These are phyloP conservation scores for Spondyliosoma cantharus DNA, from an alignment of 2,797 vertebrate species.

Conservation along the genomic window DNA sequence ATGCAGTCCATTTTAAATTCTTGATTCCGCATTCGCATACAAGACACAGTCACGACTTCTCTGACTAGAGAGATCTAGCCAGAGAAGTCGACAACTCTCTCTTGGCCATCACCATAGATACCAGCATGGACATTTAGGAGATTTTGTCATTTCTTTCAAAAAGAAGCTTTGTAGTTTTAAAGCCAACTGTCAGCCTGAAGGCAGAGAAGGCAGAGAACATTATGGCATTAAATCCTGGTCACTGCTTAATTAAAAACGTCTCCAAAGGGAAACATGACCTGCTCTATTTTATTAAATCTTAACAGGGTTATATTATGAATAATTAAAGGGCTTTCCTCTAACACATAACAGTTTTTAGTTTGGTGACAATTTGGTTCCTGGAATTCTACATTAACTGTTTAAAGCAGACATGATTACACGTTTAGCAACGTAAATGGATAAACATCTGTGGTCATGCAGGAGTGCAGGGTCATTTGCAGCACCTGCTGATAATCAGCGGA, in stretches of 20 bases:
- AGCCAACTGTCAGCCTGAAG: conserved; percentile 6
- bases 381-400: not conserved
- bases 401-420: not conserved
- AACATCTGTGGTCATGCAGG: not conserved
- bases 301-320: conserved; percentile 52
- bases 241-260: conserved; percentile 57
- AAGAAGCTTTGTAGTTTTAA: conserved; percentile 3
- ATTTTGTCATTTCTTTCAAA: not conserved
- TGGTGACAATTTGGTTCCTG: not conserved
- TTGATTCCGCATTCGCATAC: conserved; percentile 6
- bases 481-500: conserved; percentile 17
- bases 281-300: conserved; percentile 45
- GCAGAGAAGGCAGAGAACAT: conserved; percentile 17
- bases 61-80: not conserved
- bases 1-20: too few species aligned
- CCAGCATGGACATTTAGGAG: conserved; percentile 9
- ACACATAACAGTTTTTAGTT: not conserved
- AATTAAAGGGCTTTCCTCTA: conserved; percentile 20
- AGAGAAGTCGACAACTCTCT: not conserved
- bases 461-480: not conserved
- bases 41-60: not conserved
- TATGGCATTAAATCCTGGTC: conserved; percentile 36
- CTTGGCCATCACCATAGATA: conserved; percentile 59
- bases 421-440: not conserved
- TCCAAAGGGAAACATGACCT: conserved; percentile 54